Conservation (phyloP, 2,113 vertebrate species). For the Hyla sarda region DNA sequence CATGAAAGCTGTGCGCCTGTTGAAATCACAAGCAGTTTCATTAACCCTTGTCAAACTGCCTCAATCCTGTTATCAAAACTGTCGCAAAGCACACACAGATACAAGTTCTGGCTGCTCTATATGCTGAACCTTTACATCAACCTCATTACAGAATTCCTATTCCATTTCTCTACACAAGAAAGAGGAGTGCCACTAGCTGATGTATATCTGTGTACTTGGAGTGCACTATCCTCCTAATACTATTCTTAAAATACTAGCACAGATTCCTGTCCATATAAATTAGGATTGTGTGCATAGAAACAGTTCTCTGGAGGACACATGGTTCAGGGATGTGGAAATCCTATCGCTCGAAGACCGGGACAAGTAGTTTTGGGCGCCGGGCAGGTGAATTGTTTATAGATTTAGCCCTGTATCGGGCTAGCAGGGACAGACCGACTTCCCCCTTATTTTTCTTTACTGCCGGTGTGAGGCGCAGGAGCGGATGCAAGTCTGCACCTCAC, state of each 20-base stretch:
- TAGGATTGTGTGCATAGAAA: not conserved
- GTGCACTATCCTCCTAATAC: not conserved
- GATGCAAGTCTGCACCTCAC: too few relatives aligned
- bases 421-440: too few relatives aligned
- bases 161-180: not conserved
- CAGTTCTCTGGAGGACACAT: not conserved
- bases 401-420: too few relatives aligned
- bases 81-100: not conserved
- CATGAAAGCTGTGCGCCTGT: not conserved
- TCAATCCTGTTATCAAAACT: not conserved
- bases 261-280: not conserved
- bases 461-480: too few relatives aligned
- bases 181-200: not conserved
- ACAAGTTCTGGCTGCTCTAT: slow-evolving; percentile 33
- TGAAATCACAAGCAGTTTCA: not conserved
- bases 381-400: too few relatives aligned
- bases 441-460: too few relatives aligned
- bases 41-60: not conserved
- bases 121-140: slow-evolving; percentile 25
- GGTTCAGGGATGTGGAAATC: too few relatives aligned
- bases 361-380: too few relatives aligned
- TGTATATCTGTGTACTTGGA: not conserved
- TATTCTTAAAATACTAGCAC: too few relatives aligned
- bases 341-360: too few relatives aligned
- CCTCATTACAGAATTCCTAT: slow-evolving; percentile 18